Base-by-base conservation (phyloP, 2,797 vertebrate species). In the Enteromius viviparus region DNA sequence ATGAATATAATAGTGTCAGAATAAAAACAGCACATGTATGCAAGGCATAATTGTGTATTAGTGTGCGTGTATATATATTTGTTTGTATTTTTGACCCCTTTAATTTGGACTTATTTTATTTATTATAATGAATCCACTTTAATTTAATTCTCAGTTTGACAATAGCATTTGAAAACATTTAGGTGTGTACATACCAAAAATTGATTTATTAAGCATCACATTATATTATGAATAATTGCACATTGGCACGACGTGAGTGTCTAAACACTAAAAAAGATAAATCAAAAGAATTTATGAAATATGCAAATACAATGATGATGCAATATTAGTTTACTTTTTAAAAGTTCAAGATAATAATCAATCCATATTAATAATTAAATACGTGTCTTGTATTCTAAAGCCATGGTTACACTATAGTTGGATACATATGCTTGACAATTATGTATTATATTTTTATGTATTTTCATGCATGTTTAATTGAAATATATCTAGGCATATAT, bases 211-310 rank as follows among this genome's bases (percentile, higher is more conserved):
- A 58, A 58, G 55, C 26, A 45, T 76, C 21, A 42, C 23, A 23
- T 42, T 78, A 6, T 9, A 29, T 26, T 49, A 64, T 74, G 21
- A 64, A 26, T 45, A 60, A 34, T 19, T 14, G 53, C 74, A 58
- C 32, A 40, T 81, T 81, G 58, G 80, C 80, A 81, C 70, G 51
- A 64, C 11, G 1, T 14, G 21, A 81, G 55, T 49, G 19, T 74
- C n/a, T 81, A 26, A 81, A 74, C 58, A 72, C 37, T 45, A 80
- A 0, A n/a, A 17, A 34, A 45, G 37, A 80, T 23, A 71, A 45
- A n/a, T 47, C 15, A n/a, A 14, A 42, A 70, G 3, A 4, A 60
- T 70, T 21, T 15, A 23, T 49, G 17, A 71, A 47, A 23, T 40
- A 23, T 66, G 32, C 47, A 17, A 66, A 49, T 29, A 79, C 45